Conservation (phyloP, 2,113 vertebrate genomes). For the Malurus elegans region DNA sequence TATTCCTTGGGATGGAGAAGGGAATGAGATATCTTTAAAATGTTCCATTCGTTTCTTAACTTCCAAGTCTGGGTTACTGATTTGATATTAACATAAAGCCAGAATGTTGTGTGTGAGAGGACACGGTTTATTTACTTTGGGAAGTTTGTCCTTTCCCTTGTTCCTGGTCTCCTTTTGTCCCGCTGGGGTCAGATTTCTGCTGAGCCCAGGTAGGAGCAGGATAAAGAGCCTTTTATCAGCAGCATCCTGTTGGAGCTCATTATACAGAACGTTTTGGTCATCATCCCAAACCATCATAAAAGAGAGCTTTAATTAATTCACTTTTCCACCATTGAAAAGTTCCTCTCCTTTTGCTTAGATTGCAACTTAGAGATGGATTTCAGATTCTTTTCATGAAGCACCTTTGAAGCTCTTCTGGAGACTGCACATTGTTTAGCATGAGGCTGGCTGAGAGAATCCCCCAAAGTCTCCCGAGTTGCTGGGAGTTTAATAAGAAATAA, state of each 20-base stretch:
- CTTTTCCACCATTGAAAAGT: not conserved
- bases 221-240: not conserved
- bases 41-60: not conserved
- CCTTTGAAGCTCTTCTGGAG: not conserved
- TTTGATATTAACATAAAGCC: not conserved
- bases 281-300: not conserved
- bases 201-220: not conserved
- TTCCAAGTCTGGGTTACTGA: accelerated
- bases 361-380: not conserved
- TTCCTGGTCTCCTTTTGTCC: not conserved
- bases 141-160: not conserved
- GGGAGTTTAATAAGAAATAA: not conserved
- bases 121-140: not conserved
- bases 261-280: not conserved
- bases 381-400: not conserved
- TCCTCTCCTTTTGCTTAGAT: not conserved
- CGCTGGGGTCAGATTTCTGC: not conserved
- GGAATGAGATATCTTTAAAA: not conserved
- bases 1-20: not conserved
- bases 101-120: not conserved
- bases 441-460: not conserved
- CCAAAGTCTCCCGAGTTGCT: not conserved
- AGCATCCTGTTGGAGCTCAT: not conserved
- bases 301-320: not conserved
- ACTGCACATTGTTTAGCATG: not conserved